phyloP scores from a whole-genome alignment of 2,113 vertebrate species.

The Fregetta grallaria region DNA sequence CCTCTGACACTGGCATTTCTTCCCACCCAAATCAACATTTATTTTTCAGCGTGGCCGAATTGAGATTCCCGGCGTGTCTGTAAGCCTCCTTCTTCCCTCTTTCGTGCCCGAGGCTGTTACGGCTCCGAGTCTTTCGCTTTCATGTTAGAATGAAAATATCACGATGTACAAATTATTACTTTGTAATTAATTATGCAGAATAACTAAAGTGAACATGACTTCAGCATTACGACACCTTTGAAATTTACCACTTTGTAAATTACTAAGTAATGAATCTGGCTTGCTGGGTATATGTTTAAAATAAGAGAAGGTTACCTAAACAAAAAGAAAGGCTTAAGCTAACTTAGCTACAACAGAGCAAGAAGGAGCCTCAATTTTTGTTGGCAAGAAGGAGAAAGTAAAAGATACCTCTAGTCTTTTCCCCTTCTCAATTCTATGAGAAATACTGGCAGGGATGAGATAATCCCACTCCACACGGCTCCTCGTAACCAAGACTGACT shows the following conservation, averaged over 20 bases:
- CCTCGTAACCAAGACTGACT: background rate
- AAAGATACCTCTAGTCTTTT: background rate
- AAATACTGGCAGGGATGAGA: background rate
- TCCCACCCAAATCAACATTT: background rate
- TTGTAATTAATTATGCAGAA: constrained; percentile 81
- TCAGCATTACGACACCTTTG: constrained; percentile 74
- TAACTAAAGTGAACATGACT: constrained; percentile 71
- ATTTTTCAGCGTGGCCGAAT: background rate
- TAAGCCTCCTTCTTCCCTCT: background rate
- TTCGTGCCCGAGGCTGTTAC: constrained; percentile 57
- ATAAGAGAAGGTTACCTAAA: constrained; percentile 43
- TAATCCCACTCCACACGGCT: background rate
- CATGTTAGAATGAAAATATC: constrained; percentile 73
- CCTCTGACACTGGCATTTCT: background rate
- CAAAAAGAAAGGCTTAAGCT: background rate
- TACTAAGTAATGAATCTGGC: constrained; percentile 56
- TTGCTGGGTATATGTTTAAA: constrained; percentile 49
- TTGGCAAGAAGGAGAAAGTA: background rate
- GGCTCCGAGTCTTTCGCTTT: constrained; percentile 45
- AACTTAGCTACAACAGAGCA: background rate
- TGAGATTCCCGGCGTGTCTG: background rate
- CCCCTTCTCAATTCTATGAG: background rate
- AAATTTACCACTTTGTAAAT: constrained; percentile 68
- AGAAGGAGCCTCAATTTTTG: background rate
- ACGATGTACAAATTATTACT: constrained; percentile 78